Conservation (phyloP, 2,113 vertebrate species). For the Alectura lathami region DNA sequence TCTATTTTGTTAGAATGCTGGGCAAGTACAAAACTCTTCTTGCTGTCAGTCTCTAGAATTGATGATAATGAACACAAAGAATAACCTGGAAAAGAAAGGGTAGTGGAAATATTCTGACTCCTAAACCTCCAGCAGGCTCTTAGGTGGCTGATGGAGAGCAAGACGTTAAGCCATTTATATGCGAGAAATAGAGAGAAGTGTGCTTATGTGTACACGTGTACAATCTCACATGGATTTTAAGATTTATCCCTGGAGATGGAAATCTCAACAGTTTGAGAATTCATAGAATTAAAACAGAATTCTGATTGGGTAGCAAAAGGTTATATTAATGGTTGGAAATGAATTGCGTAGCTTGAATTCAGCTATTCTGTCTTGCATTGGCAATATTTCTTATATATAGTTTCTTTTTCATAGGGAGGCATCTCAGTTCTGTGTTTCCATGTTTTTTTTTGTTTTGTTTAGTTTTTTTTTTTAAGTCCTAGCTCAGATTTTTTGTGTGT, state of each 20-base stretch:
- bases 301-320: background rate
- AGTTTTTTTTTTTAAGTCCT: background rate
- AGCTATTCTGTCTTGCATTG: background rate
- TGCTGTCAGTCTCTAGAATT: background rate
- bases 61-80: background rate
- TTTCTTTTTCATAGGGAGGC: background rate
- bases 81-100: background rate
- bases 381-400: background rate
- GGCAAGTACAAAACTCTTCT: background rate
- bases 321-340: background rate
- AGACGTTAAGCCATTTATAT: background rate
- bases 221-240: background rate
- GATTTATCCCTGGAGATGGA: background rate
- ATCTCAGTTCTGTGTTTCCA: background rate
- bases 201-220: background rate
- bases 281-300: background rate
- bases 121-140: background rate
- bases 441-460: background rate
- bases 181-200: background rate
- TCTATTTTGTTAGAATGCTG: background rate
- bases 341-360: background rate
- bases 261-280: background rate
- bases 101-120: background rate
- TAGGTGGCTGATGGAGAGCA: rapidly evolving
- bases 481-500: rapidly evolving